Base-by-base conservation (phyloP, 1,140 invertebrate species). In the Caerostris extrusa region DNA sequence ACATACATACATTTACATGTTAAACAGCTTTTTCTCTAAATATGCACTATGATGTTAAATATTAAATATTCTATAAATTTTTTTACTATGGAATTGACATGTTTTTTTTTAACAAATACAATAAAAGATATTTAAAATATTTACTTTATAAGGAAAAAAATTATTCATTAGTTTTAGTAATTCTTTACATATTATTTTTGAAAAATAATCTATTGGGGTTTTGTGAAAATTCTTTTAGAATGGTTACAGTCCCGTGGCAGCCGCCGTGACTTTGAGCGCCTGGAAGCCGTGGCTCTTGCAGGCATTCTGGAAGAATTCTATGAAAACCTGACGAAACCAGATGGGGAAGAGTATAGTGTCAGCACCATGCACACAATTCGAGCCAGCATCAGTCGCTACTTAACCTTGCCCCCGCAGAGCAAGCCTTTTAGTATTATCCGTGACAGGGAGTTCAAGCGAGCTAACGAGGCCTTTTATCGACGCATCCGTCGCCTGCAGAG, bases 311-410 rank as follows among this genome's bases (percentile, higher is more conserved):
- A 94, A 64, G 94, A 94, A 19, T 94, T 94, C 17, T 94, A 94
- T 12, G 90, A 89, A 19, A 93, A 93, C 58, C 86, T 94, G n/a
- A 93, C 86, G 7, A 94, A 94, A 58, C 94, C 94, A 55, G 94
- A 94, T 86, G 94, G 94, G 4, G 94, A 94, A 53, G 94, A 94
- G 55, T 94, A 94, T 61, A 94, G 94, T 61, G 94, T 94, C 64
- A 93, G 90, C 61, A 94, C 94, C 55, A 89, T 94, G 90, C 90
- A 94, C 69, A 94, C 88, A 85, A 93, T 94, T 93, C 94, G 94
- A 85, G 94, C 94, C 91, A 93, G 90, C 60, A 94, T 94, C 85
- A 94, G 89, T 55, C 94, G 94, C 60, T 94, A 94, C 83, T 83
- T 94, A 60, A 93, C 85, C 50, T 86, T 94, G 86, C 94, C 94